Conservation (phyloP, 2,888 invertebrate species). For the Ophioninae sp. region DNA sequence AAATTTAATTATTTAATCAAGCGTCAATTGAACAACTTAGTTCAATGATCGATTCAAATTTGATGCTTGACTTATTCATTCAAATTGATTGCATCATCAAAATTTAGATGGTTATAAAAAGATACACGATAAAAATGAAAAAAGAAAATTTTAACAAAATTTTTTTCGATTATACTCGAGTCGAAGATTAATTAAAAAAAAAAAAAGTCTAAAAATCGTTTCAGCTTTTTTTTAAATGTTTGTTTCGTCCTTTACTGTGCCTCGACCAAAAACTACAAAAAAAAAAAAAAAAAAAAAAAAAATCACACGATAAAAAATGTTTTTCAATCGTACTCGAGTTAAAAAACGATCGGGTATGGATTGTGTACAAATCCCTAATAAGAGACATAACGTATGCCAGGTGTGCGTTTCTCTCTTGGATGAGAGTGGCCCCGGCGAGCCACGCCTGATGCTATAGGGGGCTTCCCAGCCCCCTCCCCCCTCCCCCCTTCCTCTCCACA, state of each 20-base stretch:
- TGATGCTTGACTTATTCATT: too few relatives aligned
- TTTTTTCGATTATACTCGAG: too few relatives aligned
- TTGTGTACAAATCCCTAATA: not conserved
- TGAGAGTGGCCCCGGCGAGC: not conserved
- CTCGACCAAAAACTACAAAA: not conserved
- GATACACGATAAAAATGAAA: too few relatives aligned
- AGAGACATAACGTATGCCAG: conserved; percentile 1
- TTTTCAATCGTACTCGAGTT: not conserved
- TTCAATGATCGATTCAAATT: too few relatives aligned
- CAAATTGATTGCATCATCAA: too few relatives aligned
- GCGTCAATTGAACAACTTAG: too few relatives aligned
- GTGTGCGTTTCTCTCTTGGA: not conserved
- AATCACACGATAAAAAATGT: not conserved
- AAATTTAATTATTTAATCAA: too few relatives aligned
- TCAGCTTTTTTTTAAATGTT: not conserved
- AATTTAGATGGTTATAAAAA: too few relatives aligned
- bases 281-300: not conserved
- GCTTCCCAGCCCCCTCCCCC: not conserved
- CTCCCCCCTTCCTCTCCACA: too few relatives aligned
- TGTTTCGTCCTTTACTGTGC: not conserved
- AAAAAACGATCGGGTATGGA: not conserved
- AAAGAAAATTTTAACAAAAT: too few relatives aligned
- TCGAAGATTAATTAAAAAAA: too few relatives aligned
- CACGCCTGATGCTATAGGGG: not conserved
- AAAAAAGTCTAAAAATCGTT: not conserved